Conservation (phyloP, 2,888 invertebrate species). For the Clostera curtula region DNA sequence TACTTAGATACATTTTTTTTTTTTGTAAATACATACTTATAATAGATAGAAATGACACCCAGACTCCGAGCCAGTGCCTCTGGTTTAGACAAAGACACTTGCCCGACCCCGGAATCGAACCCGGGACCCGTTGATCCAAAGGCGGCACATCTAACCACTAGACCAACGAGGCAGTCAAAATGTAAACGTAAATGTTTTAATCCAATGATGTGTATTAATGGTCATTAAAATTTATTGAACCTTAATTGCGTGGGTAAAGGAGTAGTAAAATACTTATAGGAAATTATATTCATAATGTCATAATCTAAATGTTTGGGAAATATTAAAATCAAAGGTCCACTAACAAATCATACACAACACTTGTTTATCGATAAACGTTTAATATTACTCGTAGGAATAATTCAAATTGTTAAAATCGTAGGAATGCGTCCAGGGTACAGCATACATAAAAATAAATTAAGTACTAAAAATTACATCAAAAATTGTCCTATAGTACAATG, state of each 20-base stretch:
- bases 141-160: too few species aligned
- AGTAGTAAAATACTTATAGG: background rate
- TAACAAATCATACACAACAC: constrained; percentile 18
- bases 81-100: too few species aligned
- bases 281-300: constrained; percentile 1
- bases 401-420: constrained; percentile 59
- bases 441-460: constrained; percentile 65
- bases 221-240: background rate
- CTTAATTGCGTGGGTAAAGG: background rate
- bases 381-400: constrained; percentile 51
- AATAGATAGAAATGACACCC: too few species aligned
- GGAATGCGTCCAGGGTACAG: constrained; percentile 65
- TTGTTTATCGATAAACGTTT: constrained; percentile 52
- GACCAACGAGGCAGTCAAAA: too few species aligned
- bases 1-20: too few species aligned
- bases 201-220: too few species aligned
- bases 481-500: constrained; percentile 45
- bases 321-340: too few species aligned
- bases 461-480: constrained; percentile 56
- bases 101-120: too few species aligned
- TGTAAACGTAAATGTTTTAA: constrained; percentile 1
- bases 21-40: too few species aligned
- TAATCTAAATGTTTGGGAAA: too few species aligned
- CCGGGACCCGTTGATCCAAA: too few species aligned
- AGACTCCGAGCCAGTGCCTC: too few species aligned